A percentile compares a stretch with the other conserved stretches of the same genome.
Evolutionary conservation across 2,113 vertebrate species (phyloP).

Genomic region (Brienomyrus brachyistius): DNA sequence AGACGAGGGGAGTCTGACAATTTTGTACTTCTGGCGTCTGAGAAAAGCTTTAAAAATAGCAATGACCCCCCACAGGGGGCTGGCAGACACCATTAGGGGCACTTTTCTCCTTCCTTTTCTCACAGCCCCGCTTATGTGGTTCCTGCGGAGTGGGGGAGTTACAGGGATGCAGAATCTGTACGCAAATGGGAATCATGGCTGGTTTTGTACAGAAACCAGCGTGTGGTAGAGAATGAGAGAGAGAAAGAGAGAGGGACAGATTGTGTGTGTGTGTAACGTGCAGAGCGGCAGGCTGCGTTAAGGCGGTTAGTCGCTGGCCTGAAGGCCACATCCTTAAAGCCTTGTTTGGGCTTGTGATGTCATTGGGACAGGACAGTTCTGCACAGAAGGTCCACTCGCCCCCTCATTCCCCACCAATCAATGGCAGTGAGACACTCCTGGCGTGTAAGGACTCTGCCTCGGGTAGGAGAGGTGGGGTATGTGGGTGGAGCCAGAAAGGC

Average conservation of each 20-base stretch:
- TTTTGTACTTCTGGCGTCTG: slow-evolving; percentile 1
- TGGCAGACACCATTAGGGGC: background rate
- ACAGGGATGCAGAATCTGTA: background rate
- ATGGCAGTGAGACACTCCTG: background rate
- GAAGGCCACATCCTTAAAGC: background rate
- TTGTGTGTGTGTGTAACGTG: background rate
- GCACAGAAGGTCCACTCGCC: background rate
- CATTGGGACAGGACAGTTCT: background rate
- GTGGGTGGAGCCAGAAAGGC: background rate
- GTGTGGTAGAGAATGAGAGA: background rate
- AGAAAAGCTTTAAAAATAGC: slow-evolving; percentile 12
- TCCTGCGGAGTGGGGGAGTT: background rate
- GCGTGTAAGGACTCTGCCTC: background rate
- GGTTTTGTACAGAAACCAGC: background rate
- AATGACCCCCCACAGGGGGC: background rate
- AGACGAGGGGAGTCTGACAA: slow-evolving; percentile 5
- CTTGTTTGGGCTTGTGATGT: background rate
- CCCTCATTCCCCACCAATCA: background rate
- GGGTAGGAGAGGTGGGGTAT: background rate
- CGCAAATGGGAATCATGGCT: background rate
- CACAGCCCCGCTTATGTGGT: background rate
- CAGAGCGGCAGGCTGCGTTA: background rate
- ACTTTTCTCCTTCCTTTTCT: slow-evolving; percentile 2
- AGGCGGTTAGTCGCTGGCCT: background rate
- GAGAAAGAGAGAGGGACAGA: background rate